Base-by-base conservation (phyloP, 1,140 invertebrate species). In the Monochamus saltuarius region DNA sequence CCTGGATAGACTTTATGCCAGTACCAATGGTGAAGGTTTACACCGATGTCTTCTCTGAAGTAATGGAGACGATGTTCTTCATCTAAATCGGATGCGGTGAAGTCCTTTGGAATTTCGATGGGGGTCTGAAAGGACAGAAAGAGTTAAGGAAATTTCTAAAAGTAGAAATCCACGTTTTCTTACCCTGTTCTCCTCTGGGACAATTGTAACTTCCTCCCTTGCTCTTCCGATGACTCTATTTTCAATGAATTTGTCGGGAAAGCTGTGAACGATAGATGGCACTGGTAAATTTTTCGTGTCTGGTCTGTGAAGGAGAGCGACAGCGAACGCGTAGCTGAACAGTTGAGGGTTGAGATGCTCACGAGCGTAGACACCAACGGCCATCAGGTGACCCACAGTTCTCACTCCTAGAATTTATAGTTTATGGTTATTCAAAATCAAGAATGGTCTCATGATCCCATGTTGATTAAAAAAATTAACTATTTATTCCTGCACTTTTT, bases 191-290 rank as follows among this genome's bases (percentile, higher is more conserved):
- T 85, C 87, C 7, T 80, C 46, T 0, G 81, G 78, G 6, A 86
- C 83, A 8, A 88, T 77, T 19, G 81, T 84, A 8, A 84, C 80
- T 74, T 86, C 84, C 70, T 89, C 87, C 22, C 85, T 80, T 0
- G 85, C 84, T 39, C 80, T 73, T 0, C 81, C 72, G 72, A 90
- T 87, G 6, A 89, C 82, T 47, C 83, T 80, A 4, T 86, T 82
- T 65, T 89, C 87, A 66, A 91, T 78, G 71, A 85, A 91, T 68
- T 89, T 89, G 56, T 89, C 88, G 1, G 89, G 89, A 68, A 91
- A 90, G 13, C 83, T 78, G 67, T 89, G 85, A 35, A 81, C 78
- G 36, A 90, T 81, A 0, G 84, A 82, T 1, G 89, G 89, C 54
- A 91, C 71, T 40, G 68, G 57, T 1, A 68, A 14, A 57, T 64